Percentiles rank a stretch among this genome's conserved stretches.
Evolutionary conservation across 2,797 vertebrate species (phyloP).

Genomic region (Macropus fuliginosus): DNA sequence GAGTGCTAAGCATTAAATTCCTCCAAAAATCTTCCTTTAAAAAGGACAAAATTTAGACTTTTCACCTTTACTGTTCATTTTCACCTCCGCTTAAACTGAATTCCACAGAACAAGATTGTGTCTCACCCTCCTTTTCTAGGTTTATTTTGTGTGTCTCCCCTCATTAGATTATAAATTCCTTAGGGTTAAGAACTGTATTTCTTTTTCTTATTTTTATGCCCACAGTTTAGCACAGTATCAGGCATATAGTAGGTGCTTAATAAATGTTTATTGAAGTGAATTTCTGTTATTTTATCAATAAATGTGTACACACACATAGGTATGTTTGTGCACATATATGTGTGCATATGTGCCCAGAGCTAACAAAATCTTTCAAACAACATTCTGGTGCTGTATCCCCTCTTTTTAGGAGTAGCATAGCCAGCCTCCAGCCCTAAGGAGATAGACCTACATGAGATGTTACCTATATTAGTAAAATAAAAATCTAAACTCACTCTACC

Average conservation of each 20-base stretch:
- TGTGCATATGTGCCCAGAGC: background rate
- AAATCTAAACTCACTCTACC: background rate
- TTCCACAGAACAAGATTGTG: background rate
- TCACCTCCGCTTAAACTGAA: background rate
- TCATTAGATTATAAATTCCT: background rate
- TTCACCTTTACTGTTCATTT: background rate
- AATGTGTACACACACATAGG: background rate
- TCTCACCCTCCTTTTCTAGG: background rate
- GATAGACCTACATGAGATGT: no score
- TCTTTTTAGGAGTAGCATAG: background rate
- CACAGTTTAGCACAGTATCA: background rate
- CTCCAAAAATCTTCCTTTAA: background rate
- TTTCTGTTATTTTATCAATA: background rate
- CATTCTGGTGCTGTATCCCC: background rate
- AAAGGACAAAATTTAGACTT: background rate
- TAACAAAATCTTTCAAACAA: background rate
- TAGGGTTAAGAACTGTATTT: background rate
- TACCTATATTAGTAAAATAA: background rate
- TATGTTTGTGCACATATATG: background rate
- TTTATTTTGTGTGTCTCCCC: background rate
- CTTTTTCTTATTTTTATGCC: background rate
- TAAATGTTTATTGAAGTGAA: background rate
- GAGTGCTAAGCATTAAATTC: background rate
- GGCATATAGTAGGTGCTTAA: background rate
- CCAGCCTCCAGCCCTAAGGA: background rate